Conservation (phyloP, 2,888 invertebrate genomes). For the Dicranocentrus wangi region DNA sequence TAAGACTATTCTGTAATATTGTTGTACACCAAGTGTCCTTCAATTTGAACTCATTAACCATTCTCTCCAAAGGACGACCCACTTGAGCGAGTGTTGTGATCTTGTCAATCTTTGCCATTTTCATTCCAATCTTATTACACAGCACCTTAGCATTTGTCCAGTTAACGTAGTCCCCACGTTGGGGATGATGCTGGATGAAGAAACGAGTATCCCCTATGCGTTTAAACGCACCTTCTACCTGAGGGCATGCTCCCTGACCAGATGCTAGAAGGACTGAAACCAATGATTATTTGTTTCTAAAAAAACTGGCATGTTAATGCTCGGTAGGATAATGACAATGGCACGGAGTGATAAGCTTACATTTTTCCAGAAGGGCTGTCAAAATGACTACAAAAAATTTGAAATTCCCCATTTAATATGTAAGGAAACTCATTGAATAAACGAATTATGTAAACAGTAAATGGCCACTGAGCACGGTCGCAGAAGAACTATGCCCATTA, state of each 20-base stretch:
- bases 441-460: too few relatives aligned
- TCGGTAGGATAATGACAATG: too few relatives aligned
- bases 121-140: background rate
- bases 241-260: slow-evolving; percentile 4
- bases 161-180: background rate
- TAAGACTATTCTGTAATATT: too few relatives aligned
- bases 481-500: too few relatives aligned
- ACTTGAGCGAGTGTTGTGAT: background rate
- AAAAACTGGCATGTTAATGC: too few relatives aligned
- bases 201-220: slow-evolving; percentile 18
- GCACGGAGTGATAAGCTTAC: too few relatives aligned
- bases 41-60: background rate
- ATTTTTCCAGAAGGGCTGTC: too few relatives aligned
- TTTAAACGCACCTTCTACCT: background rate
- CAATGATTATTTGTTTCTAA: background rate
- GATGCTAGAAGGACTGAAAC: background rate
- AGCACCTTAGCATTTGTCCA: background rate
- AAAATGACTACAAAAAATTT: too few relatives aligned
- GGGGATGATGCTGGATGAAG: slow-evolving; percentile 11
- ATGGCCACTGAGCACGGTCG: too few relatives aligned
- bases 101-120: background rate
- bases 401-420: too few relatives aligned
- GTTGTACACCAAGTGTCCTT: slow-evolving; percentile 5
- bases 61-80: background rate
- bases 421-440: too few relatives aligned